phyloP scores from a whole-genome alignment of 2,888 invertebrate species.

The Encarsia formosa region DNA sequence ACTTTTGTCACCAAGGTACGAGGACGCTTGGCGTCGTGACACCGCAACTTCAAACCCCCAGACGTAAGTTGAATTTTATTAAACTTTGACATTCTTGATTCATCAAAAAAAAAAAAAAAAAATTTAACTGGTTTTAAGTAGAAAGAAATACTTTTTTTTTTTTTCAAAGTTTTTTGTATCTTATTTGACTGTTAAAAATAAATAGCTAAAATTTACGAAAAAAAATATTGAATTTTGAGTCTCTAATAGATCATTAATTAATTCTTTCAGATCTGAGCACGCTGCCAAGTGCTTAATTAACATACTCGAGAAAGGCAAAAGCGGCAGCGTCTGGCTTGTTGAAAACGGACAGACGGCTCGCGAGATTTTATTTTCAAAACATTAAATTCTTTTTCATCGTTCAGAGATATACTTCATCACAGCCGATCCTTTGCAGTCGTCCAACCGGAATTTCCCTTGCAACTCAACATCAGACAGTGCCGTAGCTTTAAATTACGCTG shows the following conservation, averaged over 20 bases:
- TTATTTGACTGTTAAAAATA: too few species aligned
- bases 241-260: neutral
- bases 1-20: constrained; percentile 67
- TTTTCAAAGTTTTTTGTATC: too few species aligned
- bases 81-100: neutral
- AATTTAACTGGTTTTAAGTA: neutral
- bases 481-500: constrained; percentile 9
- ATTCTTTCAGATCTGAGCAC: constrained; percentile 62
- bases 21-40: constrained; percentile 69
- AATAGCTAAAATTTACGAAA: neutral
- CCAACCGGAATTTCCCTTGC: neutral
- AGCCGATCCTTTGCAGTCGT: neutral
- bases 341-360: constrained; percentile 65
- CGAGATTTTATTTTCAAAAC: constrained; percentile 52
- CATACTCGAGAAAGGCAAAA: constrained; percentile 62
- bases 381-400: constrained; percentile 27
- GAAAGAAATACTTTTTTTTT: too few species aligned
- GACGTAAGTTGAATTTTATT: constrained; percentile 57
- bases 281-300: constrained; percentile 66
- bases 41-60: constrained; percentile 62
- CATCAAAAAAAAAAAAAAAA: neutral
- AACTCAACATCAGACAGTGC: too few species aligned
- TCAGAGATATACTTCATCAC: neutral
- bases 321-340: constrained; percentile 70
- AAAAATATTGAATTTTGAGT: neutral